phyloP scores from a whole-genome alignment of 2,797 vertebrate genomes.

The Agapornis canus region DNA sequence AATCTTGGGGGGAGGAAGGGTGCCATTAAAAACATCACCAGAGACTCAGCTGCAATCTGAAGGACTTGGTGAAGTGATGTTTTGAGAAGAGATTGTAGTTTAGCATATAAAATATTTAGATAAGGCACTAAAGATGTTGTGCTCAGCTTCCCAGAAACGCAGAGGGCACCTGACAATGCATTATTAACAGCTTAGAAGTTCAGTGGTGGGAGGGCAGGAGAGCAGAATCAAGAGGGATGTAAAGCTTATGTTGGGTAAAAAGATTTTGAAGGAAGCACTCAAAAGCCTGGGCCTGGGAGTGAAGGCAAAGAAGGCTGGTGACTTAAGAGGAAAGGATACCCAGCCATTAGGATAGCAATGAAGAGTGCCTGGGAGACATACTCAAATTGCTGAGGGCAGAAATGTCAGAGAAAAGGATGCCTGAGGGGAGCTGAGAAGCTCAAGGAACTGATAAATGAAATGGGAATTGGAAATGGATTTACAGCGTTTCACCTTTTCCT shows the following conservation, averaged over 20 bases:
- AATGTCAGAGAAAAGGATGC: slow-evolving; percentile 14
- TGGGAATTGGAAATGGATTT: neutral
- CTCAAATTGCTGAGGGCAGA: slow-evolving; percentile 9
- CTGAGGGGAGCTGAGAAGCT: neutral
- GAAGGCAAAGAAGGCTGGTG: neutral
- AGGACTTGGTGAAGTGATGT: neutral
- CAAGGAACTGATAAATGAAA: neutral
- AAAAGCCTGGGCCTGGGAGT: neutral
- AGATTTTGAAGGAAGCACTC: neutral
- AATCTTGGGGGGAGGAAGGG: slow-evolving; percentile 21
- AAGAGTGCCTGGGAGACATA: neutral
- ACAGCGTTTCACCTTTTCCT: neutral
- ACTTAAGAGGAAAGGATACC: neutral
- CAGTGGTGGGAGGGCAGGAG: neutral
- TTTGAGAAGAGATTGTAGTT: slow-evolving; percentile 18
- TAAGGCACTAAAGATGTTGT: neutral
- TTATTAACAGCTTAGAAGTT: slow-evolving; percentile 22
- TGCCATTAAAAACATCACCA: slow-evolving; percentile 1
- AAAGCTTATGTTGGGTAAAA: neutral
- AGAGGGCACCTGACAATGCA: neutral
- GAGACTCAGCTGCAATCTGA: slow-evolving; percentile 3
- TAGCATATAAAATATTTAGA: slow-evolving; percentile 46
- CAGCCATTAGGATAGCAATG: neutral
- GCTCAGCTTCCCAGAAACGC: neutral
- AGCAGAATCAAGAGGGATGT: neutral